A percentile compares a stretch with the other conserved stretches of the same genome.
Evolutionary conservation across 2,797 vertebrate species (phyloP).

Genomic region (Pseudochromis fuscus): DNA sequence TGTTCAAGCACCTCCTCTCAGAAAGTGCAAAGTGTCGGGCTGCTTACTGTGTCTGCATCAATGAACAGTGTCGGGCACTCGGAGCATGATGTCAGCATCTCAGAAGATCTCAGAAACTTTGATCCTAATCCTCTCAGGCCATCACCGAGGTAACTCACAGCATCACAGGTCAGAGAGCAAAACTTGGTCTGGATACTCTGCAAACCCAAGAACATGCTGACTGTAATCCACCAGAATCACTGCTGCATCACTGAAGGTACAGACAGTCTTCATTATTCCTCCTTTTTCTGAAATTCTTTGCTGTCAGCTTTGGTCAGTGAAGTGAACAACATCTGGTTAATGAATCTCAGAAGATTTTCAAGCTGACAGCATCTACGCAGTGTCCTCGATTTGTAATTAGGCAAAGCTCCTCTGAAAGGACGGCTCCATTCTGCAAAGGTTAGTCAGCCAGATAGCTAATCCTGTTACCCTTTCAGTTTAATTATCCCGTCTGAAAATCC

Average conservation of each 20-base stretch:
- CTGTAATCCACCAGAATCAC: constrained; percentile 23
- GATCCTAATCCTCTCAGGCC: constrained; percentile 93
- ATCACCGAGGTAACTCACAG: constrained; percentile 93
- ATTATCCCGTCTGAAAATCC: constrained; percentile 28
- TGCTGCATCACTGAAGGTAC: neutral
- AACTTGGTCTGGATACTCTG: constrained; percentile 97
- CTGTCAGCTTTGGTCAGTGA: constrained; percentile 66
- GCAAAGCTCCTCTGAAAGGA: constrained; percentile 20
- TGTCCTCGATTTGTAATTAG: constrained; percentile 40
- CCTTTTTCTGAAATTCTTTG: constrained; percentile 12
- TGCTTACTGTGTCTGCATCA: constrained; percentile 96
- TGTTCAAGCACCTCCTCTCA: neutral
- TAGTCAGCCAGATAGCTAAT: constrained; percentile 53
- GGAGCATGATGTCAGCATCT: constrained; percentile 94
- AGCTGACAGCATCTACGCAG: constrained; percentile 16
- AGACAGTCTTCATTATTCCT: neutral
- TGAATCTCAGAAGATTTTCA: constrained; percentile 22
- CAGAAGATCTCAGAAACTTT: constrained; percentile 95
- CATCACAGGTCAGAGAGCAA: constrained; percentile 94
- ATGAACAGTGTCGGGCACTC: constrained; percentile 96
- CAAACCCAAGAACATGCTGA: constrained; percentile 56
- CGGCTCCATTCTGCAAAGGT: constrained; percentile 38
- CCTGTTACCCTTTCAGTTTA: constrained; percentile 34
- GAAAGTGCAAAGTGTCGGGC: neutral
- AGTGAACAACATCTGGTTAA: constrained; percentile 61